Conservation (phyloP, 2,113 vertebrate genomes). For the Gracilinanus agilis region DNA sequence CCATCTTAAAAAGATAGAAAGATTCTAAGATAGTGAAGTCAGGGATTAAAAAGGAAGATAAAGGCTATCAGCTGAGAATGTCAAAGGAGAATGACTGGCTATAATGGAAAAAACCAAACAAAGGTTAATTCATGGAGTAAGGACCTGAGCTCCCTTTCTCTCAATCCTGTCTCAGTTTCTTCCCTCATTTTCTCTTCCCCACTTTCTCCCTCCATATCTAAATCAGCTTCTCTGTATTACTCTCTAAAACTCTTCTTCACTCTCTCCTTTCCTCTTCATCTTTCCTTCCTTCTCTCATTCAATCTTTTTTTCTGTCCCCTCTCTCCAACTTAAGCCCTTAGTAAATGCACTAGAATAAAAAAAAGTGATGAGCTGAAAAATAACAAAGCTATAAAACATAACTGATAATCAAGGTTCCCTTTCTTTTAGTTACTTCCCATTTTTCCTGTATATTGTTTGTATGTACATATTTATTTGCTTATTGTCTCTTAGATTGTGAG, state of each 20-base stretch:
- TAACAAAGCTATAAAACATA: background rate
- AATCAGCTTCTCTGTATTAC: background rate
- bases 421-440: background rate
- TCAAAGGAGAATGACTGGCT: background rate
- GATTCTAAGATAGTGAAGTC: background rate
- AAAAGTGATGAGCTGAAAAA: background rate
- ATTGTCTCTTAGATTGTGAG: background rate
- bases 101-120: background rate
- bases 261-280: background rate
- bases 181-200: background rate
- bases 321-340: background rate
- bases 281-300: background rate
- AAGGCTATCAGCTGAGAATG: background rate
- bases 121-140: background rate
- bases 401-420: background rate
- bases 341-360: background rate
- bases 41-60: background rate
- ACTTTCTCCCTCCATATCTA: background rate
- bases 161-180: background rate
- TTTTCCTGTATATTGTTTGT: background rate
- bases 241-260: background rate
- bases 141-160: background rate
- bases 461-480: background rate
- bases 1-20: background rate
- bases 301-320: background rate